Base-by-base conservation (phyloP, 2,113 vertebrate species). In the Ctenomys sociabilis region DNA sequence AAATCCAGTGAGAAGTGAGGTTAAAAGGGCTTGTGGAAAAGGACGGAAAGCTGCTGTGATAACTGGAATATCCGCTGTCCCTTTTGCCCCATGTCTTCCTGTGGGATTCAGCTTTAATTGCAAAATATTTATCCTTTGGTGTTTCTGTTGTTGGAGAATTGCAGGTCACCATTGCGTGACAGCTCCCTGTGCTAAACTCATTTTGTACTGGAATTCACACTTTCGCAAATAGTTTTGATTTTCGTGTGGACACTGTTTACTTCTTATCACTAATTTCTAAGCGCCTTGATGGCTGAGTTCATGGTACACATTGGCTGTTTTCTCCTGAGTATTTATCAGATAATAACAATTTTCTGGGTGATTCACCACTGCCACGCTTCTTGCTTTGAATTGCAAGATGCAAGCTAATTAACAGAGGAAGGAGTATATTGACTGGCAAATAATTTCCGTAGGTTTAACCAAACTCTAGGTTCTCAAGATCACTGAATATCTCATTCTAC, bases 81-180 rank as follows among this genome's bases (percentile, higher is more conserved):
- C 19, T 21, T 26, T 21, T 32, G 45, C 3, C 45, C 52, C 7
- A 1, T 19, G 3, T 22, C 73, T 14, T 49, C 77, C 54, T 49
- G 17, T 4, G 30, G 7, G 49, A 80, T 4, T 35, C 49, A 80
- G 1, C 49, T 4, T 35, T 10, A 21, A 35, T 0, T 80, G 45
- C 11, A 17, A 21, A 54, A 81, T 32, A 32, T 30, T 49, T 21
- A 54, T n/a, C 30, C 32, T 54, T 54, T 28, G n/a, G n/a, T 52
- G 16, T 52, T 19, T 80, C 26, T 4, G 0, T 17, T 16, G 6
- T 35, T 4, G 7, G 14, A 81, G 49, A 81, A 22, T 54, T 28
- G 2, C 30, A 35, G 12, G 30, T 54, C 30, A 35, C 78, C 8
- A 0, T 22, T 7, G 3, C 1, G 1, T 17, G 49, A 54, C 14